Conservation (phyloP, 2,113 vertebrate genomes). For the Cichladusa arquata region DNA sequence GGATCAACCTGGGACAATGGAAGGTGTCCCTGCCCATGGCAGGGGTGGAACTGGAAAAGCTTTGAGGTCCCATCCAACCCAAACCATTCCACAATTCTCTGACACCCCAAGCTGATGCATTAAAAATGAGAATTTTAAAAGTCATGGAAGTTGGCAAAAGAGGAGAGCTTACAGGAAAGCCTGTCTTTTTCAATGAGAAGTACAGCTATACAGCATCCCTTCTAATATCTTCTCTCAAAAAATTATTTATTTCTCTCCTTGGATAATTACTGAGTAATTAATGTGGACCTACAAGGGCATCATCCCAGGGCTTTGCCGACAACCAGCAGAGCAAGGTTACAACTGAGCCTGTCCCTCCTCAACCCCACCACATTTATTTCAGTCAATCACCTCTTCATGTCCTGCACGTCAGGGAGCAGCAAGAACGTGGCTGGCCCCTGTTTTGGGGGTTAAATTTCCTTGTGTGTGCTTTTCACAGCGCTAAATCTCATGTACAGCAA, state of each 20-base stretch:
- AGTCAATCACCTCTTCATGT: background rate
- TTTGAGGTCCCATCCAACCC: background rate
- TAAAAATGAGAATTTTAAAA: background rate
- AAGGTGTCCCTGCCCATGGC: background rate
- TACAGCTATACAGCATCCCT: background rate
- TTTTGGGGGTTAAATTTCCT: conserved; percentile 23
- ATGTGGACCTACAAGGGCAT: background rate
- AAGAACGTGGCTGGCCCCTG: background rate
- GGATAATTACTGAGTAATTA: background rate
- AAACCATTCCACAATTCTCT: background rate
- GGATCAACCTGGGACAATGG: accelerated
- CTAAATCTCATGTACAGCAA: conserved; percentile 36
- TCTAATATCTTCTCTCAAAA: background rate
- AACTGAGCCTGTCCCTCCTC: background rate
- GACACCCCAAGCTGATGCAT: background rate
- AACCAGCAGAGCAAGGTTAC: background rate
- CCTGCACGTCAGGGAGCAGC: background rate
- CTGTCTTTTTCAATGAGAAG: background rate
- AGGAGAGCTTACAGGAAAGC: background rate
- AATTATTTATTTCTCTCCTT: background rate
- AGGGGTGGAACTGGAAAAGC: background rate
- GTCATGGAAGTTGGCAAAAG: background rate
- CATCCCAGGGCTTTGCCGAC: background rate
- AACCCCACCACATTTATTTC: background rate
- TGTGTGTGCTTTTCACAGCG: background rate